These are phyloP conservation scores for Ochlodes sylvanus DNA, from an alignment of 2,888 invertebrate species.

Conservation along the genomic window DNA sequence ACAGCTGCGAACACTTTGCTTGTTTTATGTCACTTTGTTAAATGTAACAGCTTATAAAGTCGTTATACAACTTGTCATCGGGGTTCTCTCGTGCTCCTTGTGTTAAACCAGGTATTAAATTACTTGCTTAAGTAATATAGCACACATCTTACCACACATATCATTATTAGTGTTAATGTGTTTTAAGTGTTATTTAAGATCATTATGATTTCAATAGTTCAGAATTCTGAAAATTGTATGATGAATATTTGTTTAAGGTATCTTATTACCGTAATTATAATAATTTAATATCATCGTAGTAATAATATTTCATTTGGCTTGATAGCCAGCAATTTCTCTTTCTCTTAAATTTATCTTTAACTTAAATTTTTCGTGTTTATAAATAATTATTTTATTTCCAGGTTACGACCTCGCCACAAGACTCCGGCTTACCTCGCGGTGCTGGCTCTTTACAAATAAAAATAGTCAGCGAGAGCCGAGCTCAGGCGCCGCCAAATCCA, in stretches of 20 bases:
- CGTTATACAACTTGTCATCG: background rate
- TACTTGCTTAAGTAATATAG: no score
- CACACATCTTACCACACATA: no score
- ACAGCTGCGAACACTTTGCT: background rate
- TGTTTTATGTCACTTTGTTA: constrained; percentile 4
- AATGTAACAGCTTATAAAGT: constrained; percentile 2
- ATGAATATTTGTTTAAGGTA: no score
- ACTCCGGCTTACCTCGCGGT: constrained; percentile 58
- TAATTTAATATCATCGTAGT: background rate
- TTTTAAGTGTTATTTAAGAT: no score
- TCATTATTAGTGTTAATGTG: no score
- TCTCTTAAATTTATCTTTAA: no score
- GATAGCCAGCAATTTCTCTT: no score
- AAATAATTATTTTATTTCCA: background rate
- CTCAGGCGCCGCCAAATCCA: constrained; percentile 56
- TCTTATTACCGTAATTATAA: no score
- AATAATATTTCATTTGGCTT: no score
- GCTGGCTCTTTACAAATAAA: constrained; percentile 69
- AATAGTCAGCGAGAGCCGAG: constrained; percentile 65
- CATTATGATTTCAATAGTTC: no score
- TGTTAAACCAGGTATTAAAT: no score
- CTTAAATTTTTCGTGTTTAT: constrained; percentile 13
- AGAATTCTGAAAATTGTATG: background rate
- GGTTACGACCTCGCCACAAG: constrained; percentile 43
- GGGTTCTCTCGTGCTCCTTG: no score